Conservation (phyloP, 2,888 invertebrate genomes). For the Atherix ibis region DNA sequence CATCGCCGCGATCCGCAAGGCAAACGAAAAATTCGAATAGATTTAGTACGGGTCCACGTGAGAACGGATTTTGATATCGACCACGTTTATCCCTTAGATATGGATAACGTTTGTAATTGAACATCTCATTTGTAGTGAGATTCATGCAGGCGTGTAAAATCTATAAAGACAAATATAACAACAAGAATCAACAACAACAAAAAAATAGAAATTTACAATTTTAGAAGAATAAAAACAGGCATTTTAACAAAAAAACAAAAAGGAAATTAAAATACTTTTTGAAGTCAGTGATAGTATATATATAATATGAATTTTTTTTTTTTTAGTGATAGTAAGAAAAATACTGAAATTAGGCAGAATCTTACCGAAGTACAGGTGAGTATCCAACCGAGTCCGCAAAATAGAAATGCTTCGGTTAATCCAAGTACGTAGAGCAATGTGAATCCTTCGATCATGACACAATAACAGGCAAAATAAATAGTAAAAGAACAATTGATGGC, state of each 20-base stretch:
- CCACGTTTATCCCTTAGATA: slow-evolving; percentile 80
- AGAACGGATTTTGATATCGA: slow-evolving; percentile 79
- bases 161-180: slow-evolving; percentile 36
- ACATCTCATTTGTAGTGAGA: slow-evolving; percentile 87
- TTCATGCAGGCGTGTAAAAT: slow-evolving; percentile 85
- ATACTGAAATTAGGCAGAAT: neutral
- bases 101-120: slow-evolving; percentile 81
- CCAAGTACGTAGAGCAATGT: slow-evolving; percentile 73
- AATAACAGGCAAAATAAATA: slow-evolving; percentile 75
- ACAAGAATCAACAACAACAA: neutral
- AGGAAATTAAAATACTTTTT: too few relatives aligned
- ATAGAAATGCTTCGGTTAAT: slow-evolving; percentile 64
- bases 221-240: too few relatives aligned
- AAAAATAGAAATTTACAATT: neutral
- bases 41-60: slow-evolving; percentile 75
- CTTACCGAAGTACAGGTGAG: slow-evolving; percentile 59
- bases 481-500: slow-evolving; percentile 78
- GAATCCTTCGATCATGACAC: slow-evolving; percentile 70
- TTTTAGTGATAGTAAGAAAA: neutral
- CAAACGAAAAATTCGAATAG: slow-evolving; percentile 82
- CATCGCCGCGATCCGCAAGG: slow-evolving; percentile 61
- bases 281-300: too few relatives aligned
- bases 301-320: neutral
- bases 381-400: slow-evolving; percentile 75
- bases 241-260: too few relatives aligned